These are phyloP conservation scores for Astreopora myriophthalma DNA, from an alignment of 64 coral and sea anemone species.

Conservation along the genomic window DNA sequence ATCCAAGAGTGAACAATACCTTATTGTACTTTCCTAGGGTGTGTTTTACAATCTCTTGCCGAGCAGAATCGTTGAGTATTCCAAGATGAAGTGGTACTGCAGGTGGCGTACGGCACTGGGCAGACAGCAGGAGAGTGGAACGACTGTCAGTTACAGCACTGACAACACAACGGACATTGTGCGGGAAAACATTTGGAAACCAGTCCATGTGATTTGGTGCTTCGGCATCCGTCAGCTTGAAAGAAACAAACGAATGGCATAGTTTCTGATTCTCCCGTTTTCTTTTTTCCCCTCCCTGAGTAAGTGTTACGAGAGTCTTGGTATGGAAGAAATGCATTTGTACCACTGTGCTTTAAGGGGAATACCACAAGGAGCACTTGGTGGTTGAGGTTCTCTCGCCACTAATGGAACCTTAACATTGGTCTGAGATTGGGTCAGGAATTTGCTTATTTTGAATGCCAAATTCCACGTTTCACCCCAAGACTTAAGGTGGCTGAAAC, in stretches of 20 bases:
- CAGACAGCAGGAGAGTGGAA: constrained; percentile 25
- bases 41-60: constrained; percentile 73
- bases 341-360: no score
- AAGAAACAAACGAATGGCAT: not conserved
- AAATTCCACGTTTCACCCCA: no score
- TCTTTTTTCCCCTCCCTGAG: no score
- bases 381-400: no score
- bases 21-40: constrained; percentile 80
- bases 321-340: no score
- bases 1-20: no score
- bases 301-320: no score
- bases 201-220: constrained; percentile 49
- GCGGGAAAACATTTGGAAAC: constrained; percentile 54
- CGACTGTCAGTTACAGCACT: constrained; percentile 75
- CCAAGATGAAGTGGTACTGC: constrained; percentile 47
- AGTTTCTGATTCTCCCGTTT: not conserved
- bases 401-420: no score
- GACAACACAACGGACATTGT: constrained; percentile 69
- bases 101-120: not conserved
- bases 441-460: no score
- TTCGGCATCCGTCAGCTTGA: constrained; percentile 69
- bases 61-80: constrained; percentile 32
- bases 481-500: no score
- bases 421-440: no score
- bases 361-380: no score